These are phyloP conservation scores for Anhinga rufa DNA, from an alignment of 2,113 vertebrate genomes.

Conservation along the genomic window DNA sequence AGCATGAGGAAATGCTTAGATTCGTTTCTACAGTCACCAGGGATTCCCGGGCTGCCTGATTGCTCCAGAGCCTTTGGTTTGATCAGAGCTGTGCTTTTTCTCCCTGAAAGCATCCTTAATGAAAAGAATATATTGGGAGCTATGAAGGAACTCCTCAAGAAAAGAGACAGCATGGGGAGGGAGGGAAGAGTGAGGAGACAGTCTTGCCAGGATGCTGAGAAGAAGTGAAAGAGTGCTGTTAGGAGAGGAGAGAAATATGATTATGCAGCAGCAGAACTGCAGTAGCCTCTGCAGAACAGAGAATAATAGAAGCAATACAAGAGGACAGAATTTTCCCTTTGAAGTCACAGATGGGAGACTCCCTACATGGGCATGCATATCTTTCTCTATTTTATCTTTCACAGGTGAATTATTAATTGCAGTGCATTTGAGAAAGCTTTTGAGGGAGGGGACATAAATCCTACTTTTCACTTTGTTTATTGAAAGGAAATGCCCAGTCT, in stretches of 20 bases:
- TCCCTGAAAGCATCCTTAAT: background rate
- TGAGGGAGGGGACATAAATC: background rate
- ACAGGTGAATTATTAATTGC: conserved; percentile 33
- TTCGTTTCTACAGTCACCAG: background rate
- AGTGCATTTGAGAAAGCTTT: conserved; percentile 32
- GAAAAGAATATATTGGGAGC: background rate
- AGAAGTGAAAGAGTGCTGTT: background rate
- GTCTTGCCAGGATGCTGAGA: background rate
- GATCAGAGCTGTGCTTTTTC: background rate
- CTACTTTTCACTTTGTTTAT: conserved; percentile 43
- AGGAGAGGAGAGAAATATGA: background rate
- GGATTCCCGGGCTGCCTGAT: background rate
- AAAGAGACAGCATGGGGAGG: background rate
- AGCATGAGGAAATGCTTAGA: background rate
- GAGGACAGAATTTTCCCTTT: background rate
- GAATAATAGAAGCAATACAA: background rate
- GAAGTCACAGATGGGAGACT: background rate
- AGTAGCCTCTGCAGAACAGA: background rate
- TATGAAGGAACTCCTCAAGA: background rate
- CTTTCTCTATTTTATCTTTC: background rate
- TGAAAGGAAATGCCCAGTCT: background rate
- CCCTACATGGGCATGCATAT: background rate
- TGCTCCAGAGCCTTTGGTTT: background rate
- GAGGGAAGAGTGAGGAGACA: background rate
- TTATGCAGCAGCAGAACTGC: background rate